phyloP scores from a whole-genome alignment of 2,888 invertebrate species.

The Lycia hirtaria region DNA sequence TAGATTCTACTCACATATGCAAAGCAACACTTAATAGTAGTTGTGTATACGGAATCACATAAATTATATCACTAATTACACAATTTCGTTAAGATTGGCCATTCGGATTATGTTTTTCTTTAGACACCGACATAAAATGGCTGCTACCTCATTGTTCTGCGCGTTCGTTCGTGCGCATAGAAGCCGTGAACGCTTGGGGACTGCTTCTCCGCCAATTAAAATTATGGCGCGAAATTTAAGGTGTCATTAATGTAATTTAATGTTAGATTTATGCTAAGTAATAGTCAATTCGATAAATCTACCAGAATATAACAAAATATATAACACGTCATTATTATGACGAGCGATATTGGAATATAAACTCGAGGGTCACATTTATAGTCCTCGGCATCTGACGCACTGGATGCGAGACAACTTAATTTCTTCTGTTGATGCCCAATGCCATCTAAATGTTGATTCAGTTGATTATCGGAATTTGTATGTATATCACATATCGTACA shows the following conservation, averaged over 20 bases:
- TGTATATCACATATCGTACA: conserved; percentile 67
- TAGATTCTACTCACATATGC: conserved; percentile 81
- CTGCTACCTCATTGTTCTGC: conserved; percentile 86
- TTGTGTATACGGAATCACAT: conserved; percentile 81
- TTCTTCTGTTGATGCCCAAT: conserved; percentile 70
- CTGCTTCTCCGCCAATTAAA: conserved; percentile 85
- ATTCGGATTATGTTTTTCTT: conserved; percentile 86
- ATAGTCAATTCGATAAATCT: conserved; percentile 40
- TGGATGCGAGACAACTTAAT: conserved; percentile 51
- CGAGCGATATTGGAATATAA: conserved; percentile 64
- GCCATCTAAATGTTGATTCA: conserved; percentile 76
- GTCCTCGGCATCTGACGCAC: conserved; percentile 49
- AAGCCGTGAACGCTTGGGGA: conserved; percentile 86
- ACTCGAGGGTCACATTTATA: conserved; percentile 55
- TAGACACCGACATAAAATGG: conserved; percentile 86
- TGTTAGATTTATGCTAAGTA: conserved; percentile 57
- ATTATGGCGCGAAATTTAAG: conserved; percentile 85
- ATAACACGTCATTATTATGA: conserved; percentile 64
- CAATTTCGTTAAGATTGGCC: conserved; percentile 85
- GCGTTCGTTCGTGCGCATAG: conserved; percentile 86
- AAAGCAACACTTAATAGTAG: conserved; percentile 79
- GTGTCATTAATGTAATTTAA: conserved; percentile 69
- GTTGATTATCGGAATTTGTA: conserved; percentile 77
- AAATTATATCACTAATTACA: conserved; percentile 85
- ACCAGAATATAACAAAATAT: conserved; percentile 65